Evolutionary conservation across 2,888 invertebrate species (phyloP).

Genomic region (Oscheius onirici): DNA sequence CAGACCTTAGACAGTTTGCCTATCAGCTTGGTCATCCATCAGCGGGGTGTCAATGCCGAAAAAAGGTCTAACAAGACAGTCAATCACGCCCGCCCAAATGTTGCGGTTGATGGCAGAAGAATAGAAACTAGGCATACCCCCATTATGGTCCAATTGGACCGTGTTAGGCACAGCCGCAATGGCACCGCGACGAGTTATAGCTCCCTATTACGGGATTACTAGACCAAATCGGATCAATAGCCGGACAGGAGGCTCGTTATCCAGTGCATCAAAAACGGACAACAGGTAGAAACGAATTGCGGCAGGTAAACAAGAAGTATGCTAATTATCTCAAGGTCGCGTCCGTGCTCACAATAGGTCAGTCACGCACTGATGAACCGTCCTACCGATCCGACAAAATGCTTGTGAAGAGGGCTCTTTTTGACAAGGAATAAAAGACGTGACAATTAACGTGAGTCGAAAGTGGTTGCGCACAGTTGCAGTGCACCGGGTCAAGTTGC

Average conservation of each 20-base stretch:
- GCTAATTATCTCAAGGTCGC: conserved; percentile 19
- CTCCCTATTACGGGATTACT: conserved; percentile 29
- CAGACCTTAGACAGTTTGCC: conserved; percentile 1
- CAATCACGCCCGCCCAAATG: neutral
- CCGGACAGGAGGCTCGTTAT: neutral
- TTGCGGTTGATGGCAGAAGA: conserved; percentile 1
- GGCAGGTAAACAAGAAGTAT: conserved; percentile 14
- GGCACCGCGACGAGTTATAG: conserved; percentile 10
- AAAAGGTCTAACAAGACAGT: neutral
- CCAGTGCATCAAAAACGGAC: neutral
- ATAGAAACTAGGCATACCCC: neutral
- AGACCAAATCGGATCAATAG: conserved; percentile 29
- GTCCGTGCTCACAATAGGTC: neutral
- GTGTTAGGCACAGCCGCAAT: conserved; percentile 16
- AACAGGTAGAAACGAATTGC: neutral
- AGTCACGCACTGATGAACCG: too few relatives aligned
- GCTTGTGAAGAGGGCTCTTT: neutral
- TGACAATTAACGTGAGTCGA: neutral
- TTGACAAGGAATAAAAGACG: neutral
- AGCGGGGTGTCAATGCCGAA: neutral
- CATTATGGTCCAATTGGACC: neutral
- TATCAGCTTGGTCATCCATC: conserved; percentile 5
- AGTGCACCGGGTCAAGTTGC: conserved; percentile 28
- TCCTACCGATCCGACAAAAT: neutral
- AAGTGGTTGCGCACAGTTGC: conserved; percentile 11